A percentile compares a stretch with the other conserved stretches of the same genome.
Conservation (phyloP, 1,140 invertebrate genomes). For the Centruroides sculpturatus region DNA sequence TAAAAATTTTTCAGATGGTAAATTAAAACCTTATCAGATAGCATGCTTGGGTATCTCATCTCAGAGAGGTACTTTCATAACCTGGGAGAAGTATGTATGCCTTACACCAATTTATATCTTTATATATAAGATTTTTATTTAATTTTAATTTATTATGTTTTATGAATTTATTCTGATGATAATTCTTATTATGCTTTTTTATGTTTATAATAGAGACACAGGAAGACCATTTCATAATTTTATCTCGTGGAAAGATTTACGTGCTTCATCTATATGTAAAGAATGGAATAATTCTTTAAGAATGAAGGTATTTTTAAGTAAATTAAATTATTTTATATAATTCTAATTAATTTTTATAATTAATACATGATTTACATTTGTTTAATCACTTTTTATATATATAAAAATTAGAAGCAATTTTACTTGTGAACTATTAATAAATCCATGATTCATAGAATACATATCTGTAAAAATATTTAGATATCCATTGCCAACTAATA, state of each 20-base stretch:
- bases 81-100: conserved; percentile 51
- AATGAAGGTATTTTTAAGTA: conserved; percentile 36
- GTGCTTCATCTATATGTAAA: conserved; percentile 61
- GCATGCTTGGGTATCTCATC: conserved; percentile 70
- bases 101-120: background rate
- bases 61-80: conserved; percentile 72
- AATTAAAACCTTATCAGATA: conserved; percentile 35
- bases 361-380: no score
- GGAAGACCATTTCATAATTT: conserved; percentile 79
- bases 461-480: no score
- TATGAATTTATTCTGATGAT: no score
- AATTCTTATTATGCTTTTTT: background rate
- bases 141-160: no score
- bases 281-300: conserved; percentile 70
- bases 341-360: no score
- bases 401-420: no score
- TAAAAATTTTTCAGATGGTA: conserved; percentile 14
- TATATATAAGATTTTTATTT: no score
- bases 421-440: no score
- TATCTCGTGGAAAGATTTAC: conserved; percentile 89
- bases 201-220: conserved; percentile 37
- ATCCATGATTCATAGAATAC: no score
- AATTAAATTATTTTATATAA: no score
- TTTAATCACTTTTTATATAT: no score
- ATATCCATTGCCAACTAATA: no score